Evolutionary conservation across 1,140 invertebrate genomes (phyloP).

Genomic region (Prorops nasuta): DNA sequence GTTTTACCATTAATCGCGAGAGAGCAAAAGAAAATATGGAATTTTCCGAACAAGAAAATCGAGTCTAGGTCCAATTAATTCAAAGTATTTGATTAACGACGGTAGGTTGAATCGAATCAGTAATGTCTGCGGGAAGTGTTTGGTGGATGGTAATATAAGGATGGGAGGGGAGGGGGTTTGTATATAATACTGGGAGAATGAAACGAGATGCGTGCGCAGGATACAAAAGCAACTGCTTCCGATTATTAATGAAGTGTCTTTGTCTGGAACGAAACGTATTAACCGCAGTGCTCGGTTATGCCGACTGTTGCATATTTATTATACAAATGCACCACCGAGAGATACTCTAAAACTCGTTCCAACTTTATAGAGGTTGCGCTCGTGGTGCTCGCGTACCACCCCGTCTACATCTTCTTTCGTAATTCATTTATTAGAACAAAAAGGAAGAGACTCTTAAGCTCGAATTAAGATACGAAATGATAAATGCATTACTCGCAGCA

Average conservation of each 20-base stretch:
- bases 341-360: no score
- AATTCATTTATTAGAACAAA: no score
- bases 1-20: no score
- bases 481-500: no score
- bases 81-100: constrained; percentile 24
- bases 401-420: neutral
- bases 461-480: no score
- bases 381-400: neutral
- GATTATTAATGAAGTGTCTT: constrained; percentile 48
- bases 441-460: no score
- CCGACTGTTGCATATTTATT: constrained; percentile 29
- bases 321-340: no score
- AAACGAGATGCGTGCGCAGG: no score
- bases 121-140: constrained; percentile 22
- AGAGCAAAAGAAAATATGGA: no score
- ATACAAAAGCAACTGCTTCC: constrained; percentile 37
- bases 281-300: constrained; percentile 21
- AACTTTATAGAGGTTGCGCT: no score
- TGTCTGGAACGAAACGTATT: constrained; percentile 39
- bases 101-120: no score
- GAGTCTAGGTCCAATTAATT: constrained; percentile 34
- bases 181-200: constrained; percentile 12
- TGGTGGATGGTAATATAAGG: neutral
- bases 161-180: neutral
- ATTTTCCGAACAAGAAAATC: no score